Percentiles rank a stretch among this genome's conserved stretches.
phyloP scores from a whole-genome alignment of 2,888 invertebrate genomes.

The Pristionchus entomophagus region DNA sequence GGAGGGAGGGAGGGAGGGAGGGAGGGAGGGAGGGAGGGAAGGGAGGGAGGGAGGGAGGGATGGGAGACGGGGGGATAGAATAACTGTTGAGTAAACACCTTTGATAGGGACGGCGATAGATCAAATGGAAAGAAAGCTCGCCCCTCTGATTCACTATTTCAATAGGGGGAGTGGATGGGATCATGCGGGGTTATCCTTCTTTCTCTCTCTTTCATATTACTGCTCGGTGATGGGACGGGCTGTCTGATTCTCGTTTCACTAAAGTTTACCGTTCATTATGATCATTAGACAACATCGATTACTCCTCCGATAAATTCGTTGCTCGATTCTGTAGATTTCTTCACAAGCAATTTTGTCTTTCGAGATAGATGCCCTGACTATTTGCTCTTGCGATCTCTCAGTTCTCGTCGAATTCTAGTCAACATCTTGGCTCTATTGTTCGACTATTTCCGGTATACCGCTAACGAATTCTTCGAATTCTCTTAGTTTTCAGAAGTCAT shows the following conservation, averaged over 20 bases:
- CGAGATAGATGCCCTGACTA: neutral
- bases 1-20: no score
- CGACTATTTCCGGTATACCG: neutral
- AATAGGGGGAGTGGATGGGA: neutral
- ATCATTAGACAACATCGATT: no score
- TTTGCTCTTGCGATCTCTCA: neutral
- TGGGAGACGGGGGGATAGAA: neutral
- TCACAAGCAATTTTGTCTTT: neutral
- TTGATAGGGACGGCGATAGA: conserved; percentile 36
- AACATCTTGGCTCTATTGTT: neutral
- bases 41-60: neutral
- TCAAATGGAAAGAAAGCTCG: neutral
- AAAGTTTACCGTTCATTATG: no score
- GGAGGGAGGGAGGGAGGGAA: neutral
- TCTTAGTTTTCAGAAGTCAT: neutral
- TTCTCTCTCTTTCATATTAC: conserved; percentile 16
- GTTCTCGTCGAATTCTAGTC: neutral
- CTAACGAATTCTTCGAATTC: neutral
- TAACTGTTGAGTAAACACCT: conserved; percentile 28
- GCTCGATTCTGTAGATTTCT: neutral
- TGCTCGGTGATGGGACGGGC: neutral
- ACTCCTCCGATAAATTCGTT: no score
- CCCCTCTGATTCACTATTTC: conserved; percentile 20
- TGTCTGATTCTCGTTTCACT: neutral
- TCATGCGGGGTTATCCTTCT: conserved; percentile 1